Evolutionary conservation across 1,140 invertebrate species (phyloP).

Genomic region (Saccostrea cuccullata): DNA sequence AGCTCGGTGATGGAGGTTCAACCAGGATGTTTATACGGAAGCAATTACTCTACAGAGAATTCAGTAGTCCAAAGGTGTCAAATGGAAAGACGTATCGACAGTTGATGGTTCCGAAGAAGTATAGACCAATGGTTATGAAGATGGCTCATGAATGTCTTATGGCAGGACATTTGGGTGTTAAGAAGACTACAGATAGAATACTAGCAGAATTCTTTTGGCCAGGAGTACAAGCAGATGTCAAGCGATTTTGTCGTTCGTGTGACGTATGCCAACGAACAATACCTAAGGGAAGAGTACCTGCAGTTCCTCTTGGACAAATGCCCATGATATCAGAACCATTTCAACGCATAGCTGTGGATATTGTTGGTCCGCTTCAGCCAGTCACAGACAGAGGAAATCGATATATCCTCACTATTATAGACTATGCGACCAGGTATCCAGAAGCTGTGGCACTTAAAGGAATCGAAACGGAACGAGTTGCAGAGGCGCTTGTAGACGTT

Average conservation of each 20-base stretch:
- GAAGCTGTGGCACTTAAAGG: conserved; percentile 55
- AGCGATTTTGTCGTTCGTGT: conserved; percentile 57
- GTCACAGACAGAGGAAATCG: conserved; percentile 52
- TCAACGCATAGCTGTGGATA: conserved; percentile 58
- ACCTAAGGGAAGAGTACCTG: conserved; percentile 52
- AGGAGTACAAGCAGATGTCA: conserved; percentile 47
- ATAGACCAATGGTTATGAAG: no score
- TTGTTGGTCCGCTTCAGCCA: conserved; percentile 56
- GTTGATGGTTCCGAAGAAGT: no score
- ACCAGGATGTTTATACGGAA: no score
- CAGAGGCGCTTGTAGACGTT: conserved; percentile 61
- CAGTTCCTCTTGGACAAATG: conserved; percentile 56
- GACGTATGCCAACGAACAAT: conserved; percentile 58
- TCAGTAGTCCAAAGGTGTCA: no score
- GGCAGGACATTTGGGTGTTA: conserved; percentile 25
- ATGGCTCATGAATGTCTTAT: conserved; percentile 14
- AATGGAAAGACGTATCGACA: no score
- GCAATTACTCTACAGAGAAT: no score
- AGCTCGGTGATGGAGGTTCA: no score
- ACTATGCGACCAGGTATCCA: conserved; percentile 64
- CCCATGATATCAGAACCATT: conserved; percentile 59
- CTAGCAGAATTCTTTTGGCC: conserved; percentile 34
- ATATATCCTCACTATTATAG: conserved; percentile 58
- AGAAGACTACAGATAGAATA: conserved; percentile 22
- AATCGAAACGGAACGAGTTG: conserved; percentile 55